Percentiles rank a stretch among this genome's conserved stretches.
Evolutionary conservation across 2,797 vertebrate species (phyloP).

Genomic region (Pelochelys cantorii): DNA sequence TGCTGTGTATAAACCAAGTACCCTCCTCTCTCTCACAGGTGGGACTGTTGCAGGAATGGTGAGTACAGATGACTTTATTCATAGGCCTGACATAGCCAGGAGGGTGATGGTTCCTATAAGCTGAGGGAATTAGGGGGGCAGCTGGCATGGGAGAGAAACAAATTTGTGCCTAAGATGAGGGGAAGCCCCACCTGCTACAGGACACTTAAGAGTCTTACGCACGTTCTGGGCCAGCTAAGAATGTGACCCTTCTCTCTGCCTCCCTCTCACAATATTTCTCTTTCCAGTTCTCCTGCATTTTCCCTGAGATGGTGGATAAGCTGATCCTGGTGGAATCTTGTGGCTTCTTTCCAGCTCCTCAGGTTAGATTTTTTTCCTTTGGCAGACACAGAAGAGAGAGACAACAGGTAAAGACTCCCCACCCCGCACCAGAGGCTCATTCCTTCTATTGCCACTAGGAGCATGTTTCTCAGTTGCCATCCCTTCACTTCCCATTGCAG

Average conservation of each 20-base stretch:
- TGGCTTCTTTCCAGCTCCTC: slow-evolving; percentile 81
- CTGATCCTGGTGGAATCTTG: slow-evolving; percentile 87
- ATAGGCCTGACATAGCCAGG: not conserved
- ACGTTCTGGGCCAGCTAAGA: not conserved
- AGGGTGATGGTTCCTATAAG: not conserved
- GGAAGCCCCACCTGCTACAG: not conserved
- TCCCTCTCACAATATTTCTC: slow-evolving; percentile 13
- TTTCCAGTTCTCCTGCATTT: slow-evolving; percentile 87
- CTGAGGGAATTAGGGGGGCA: not conserved
- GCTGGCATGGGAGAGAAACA: not conserved
- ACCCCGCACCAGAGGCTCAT: not conserved
- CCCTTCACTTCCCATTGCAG: not conserved
- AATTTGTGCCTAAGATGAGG: not conserved
- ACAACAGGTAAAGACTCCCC: not conserved
- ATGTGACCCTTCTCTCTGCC: not conserved
- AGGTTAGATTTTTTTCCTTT: slow-evolving; percentile 61
- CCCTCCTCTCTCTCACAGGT: slow-evolving; percentile 76
- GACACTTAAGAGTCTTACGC: not conserved
- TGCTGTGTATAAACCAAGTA: not conserved
- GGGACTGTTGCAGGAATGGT: slow-evolving; percentile 84
- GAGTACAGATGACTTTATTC: slow-evolving; percentile 59
- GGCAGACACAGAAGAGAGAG: not conserved
- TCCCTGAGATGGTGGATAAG: slow-evolving; percentile 92
- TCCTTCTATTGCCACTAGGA: not conserved
- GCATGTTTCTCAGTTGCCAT: not conserved